Evolutionary conservation across 2,888 invertebrate genomes (phyloP).

Genomic region (Rutpela maculata): DNA sequence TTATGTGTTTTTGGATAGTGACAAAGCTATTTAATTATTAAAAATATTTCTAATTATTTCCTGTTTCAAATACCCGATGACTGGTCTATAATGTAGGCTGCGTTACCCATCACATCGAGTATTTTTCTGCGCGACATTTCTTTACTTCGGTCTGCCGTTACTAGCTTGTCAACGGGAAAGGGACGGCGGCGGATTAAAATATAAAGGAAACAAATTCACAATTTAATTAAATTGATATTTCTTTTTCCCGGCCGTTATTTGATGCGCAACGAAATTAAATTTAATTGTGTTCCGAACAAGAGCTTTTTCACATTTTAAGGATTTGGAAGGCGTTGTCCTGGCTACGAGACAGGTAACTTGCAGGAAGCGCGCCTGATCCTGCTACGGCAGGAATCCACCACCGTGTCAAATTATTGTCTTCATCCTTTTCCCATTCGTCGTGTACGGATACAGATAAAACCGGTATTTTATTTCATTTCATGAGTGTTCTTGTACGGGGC

Average conservation of each 20-base stretch:
- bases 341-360: slow-evolving; percentile 40
- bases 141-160: neutral
- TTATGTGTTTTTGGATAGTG: too few relatives aligned
- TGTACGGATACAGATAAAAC: slow-evolving; percentile 8
- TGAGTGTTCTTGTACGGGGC: slow-evolving; percentile 1
- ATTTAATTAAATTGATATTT: slow-evolving; percentile 41
- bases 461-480: slow-evolving; percentile 13
- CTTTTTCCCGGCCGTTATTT: slow-evolving; percentile 38
- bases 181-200: neutral
- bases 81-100: neutral
- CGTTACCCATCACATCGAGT: neutral
- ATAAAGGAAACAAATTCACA: slow-evolving; percentile 11
- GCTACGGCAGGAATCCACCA: slow-evolving; percentile 29
- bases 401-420: slow-evolving; percentile 37
- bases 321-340: slow-evolving; percentile 38
- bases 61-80: too few relatives aligned
- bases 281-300: slow-evolving; percentile 37
- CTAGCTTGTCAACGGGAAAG: neutral
- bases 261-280: slow-evolving; percentile 41
- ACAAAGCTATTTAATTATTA: too few relatives aligned
- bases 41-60: too few relatives aligned
- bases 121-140: neutral
- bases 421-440: slow-evolving; percentile 32
- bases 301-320: slow-evolving; percentile 43
- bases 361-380: slow-evolving; percentile 30